Percentiles rank a stretch among this genome's conserved stretches.
These are phyloP conservation scores for Phoeniculus purpureus DNA, from an alignment of 2,797 vertebrate species.

Conservation along the genomic window DNA sequence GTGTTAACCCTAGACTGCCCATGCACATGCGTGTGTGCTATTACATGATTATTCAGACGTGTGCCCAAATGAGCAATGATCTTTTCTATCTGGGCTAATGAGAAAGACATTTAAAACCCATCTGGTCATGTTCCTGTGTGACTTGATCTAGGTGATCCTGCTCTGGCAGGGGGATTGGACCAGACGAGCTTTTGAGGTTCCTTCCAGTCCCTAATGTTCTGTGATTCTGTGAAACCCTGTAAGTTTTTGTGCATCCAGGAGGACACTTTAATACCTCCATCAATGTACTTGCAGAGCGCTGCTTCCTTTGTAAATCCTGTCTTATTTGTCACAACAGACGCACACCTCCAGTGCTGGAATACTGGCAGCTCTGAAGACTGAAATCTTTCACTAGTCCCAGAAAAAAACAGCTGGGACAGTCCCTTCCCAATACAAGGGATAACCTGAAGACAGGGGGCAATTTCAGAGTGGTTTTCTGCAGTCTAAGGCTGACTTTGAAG, in stretches of 20 bases:
- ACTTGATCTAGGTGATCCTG: too few relatives aligned
- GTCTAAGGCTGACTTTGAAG: neutral
- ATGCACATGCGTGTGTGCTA: neutral
- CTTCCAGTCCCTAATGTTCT: too few relatives aligned
- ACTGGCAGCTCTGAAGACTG: neutral
- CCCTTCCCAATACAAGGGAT: neutral
- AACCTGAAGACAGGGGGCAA: neutral
- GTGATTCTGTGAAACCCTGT: neutral
- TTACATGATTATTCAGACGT: neutral
- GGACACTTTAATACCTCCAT: neutral
- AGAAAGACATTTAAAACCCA: neutral
- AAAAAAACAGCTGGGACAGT: neutral
- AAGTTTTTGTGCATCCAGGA: neutral
- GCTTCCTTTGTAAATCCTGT: neutral
- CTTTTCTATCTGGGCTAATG: neutral
- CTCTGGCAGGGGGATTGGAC: too few relatives aligned
- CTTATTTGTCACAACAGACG: neutral
- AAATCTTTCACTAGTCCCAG: neutral
- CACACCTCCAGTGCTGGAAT: neutral
- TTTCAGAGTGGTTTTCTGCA: conserved; percentile 8
- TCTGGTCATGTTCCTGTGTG: too few relatives aligned
- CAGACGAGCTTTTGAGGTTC: too few relatives aligned
- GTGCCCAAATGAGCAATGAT: neutral
- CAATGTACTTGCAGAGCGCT: neutral
- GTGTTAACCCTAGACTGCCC: neutral